Evolutionary conservation across 2,797 vertebrate species (phyloP), one percentile per base, ranked within the genome.

Genomic region (Parauchenoglanis punctatus): DNA sequence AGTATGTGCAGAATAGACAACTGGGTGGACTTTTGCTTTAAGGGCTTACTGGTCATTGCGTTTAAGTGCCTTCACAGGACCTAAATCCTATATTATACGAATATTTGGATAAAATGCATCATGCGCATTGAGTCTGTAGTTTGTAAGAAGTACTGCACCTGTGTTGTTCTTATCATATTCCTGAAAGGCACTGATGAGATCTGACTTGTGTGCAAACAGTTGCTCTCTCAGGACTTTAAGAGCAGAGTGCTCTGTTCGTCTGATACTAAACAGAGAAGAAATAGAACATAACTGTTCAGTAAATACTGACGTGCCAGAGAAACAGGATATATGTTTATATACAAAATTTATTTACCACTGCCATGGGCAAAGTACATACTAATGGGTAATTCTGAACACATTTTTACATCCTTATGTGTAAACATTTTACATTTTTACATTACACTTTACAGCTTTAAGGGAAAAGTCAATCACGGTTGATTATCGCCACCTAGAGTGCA

Each of bases 161-260:
- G 94, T 96, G 68, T 95, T 93, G 17, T 94, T 91, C 3, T 75
- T 76, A 86, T 99, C 99, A 0, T 92, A 94, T 58, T 89, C 93
- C 90, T 95, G 97, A 93, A 99, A 99, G 52, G 96, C 95, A 44
- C 90, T 90, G 70, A 97, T 93, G 91, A 99, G 97, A 86, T 96
- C 96, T 0, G 97, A 97, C 87, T 96, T 98, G 94, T 99, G 97
- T 28, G 96, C 95, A 93, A 99, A 99, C 49, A 99, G 91, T 92
- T 97, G 97, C 88, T 98, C 97, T 87, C 96, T 92, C 89, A 99
- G 93, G 49, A 97, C 96, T 92, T 95, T 96, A 77, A 99, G 96
- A 61, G 98, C 99, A 0, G 97, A 98, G 89, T 96, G 96, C 89
- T 99, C 98, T 0, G 97, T 97, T 88, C 95, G 94, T 85, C 97